Evolutionary conservation across 1,140 invertebrate species (phyloP), one percentile per base, ranked within the genome.

Genomic region (Dendrolimus kikuchii): DNA sequence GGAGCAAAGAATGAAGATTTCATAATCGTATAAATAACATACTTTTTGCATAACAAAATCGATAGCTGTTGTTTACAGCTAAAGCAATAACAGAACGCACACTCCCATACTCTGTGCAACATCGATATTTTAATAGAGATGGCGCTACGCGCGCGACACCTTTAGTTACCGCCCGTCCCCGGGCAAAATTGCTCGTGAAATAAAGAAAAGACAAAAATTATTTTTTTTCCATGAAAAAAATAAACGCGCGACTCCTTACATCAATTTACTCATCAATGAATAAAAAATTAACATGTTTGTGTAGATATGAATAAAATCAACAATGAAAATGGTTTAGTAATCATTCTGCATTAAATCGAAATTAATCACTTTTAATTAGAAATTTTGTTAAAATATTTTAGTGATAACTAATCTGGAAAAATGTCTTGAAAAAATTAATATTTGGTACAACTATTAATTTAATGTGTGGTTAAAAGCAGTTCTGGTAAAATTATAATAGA

Each of bases 121-220:
- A 64, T 73, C 67, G 60, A 72, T 72, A 74, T 41, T 7, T 9
- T 56, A 62, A 56, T 66, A 56, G 48, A 74, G 71, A 68, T 64
- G 71, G 71, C 71, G 66, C 62, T 66, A 68, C 68, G 38, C 55
- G 40, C 49, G 5, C n/a, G 40, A 50, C 43, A 54, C 40, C 38
- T 46, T 57, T 65, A 74, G 71, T 72, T 47, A 62, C 62, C 68
- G 74, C 71, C 68, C 74, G 71, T 51, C 59, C 64, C 69, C 64
- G 71, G 74, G 71, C 61, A 7, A 51, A 50, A 38, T 38, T 44
- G 53, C 50, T 48, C 48, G 64, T 62, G 49, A 41, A 10, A 23
- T 3, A 23, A 23, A 23, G 23, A 23, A 23, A 40, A 47, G 36
- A 23, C 36, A 6, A 41, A 23, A 41, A 9, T 10, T 40, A 40